phyloP scores from a whole-genome alignment of 2,797 vertebrate genomes.

The Coendou prehensilis region DNA sequence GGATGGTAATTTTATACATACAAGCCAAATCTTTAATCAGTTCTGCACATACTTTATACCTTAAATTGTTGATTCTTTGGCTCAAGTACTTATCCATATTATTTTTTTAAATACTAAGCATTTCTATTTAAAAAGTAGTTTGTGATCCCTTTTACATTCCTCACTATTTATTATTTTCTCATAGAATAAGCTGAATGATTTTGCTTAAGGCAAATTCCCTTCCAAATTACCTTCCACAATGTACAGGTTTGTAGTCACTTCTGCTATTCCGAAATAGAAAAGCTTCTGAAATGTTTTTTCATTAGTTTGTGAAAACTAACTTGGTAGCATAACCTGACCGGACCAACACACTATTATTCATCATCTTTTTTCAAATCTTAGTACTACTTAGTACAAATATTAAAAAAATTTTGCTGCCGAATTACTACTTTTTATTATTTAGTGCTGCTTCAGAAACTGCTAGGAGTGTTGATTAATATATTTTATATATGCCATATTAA shows the following conservation, averaged over 20 bases:
- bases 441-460: background rate
- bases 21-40: background rate
- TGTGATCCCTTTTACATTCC: background rate
- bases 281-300: conserved; percentile 7
- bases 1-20: background rate
- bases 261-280: conserved; percentile 53
- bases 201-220: conserved; percentile 36
- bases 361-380: background rate
- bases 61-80: conserved; percentile 40
- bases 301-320: conserved; percentile 18
- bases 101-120: conserved; percentile 18
- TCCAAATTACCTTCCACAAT: background rate
- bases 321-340: background rate
- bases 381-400: background rate
- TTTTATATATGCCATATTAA: background rate
- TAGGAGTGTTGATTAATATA: background rate
- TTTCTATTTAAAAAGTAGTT: background rate
- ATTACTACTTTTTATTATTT: conserved; percentile 1
- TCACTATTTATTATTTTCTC: background rate
- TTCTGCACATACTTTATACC: background rate
- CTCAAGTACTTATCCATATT: background rate
- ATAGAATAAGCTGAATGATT: background rate
- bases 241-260: background rate
- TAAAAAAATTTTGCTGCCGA: background rate
- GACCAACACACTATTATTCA: background rate